Evolutionary conservation across 2,888 invertebrate genomes (phyloP), one percentile per base, ranked within the genome.

Genomic region (Lordiphosa andalusiaca): DNA sequence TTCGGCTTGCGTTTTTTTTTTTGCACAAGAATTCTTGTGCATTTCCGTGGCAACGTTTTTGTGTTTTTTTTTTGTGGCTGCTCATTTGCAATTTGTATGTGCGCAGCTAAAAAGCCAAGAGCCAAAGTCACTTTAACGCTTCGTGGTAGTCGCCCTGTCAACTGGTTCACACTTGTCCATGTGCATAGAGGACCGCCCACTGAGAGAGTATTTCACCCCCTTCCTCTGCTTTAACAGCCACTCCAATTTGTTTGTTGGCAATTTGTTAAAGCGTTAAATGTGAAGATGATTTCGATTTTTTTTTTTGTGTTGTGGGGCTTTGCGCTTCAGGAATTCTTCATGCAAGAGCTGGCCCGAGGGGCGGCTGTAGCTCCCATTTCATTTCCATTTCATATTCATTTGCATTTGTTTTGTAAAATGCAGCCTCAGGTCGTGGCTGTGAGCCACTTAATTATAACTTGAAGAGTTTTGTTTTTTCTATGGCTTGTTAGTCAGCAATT

Each of bases 11-110:
- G 30, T 33, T 30, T 61, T 71, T 30, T 61, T 71, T 77, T 77
- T 82, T 82, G 59, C 78, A 62, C 52, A 73, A 81, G 74, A 80
- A 81, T 77, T 84, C 69, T 81, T 83, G 67, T 76, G 77, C 70
- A 80, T 80, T 76, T 80, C 80, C 80, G 84, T 68, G 71, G 68
- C 49, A 53, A 35, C 16, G 60, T 81, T 83, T 80, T 19, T 19
- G 19, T 19, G 19, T 78, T 81, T 68, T 58, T 19, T 53, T 78
- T 81, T 68, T 58, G 25, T 53, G 30, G 54, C 57, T 55, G 55
- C 78, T 77, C 80, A 77, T 77, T 80, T 76, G 77, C 78, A 73
- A 71, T 68, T 80, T 69, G 66, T 61, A 63, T 53, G 19, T 33
- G 19, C 19, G 41, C 51, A 54, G 61, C 58, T 65, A 71, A 74